Percentiles rank a stretch among this genome's conserved stretches.
These are phyloP conservation scores for Marronus borbonicus DNA, from an alignment of 2,888 invertebrate species.

Conservation along the genomic window DNA sequence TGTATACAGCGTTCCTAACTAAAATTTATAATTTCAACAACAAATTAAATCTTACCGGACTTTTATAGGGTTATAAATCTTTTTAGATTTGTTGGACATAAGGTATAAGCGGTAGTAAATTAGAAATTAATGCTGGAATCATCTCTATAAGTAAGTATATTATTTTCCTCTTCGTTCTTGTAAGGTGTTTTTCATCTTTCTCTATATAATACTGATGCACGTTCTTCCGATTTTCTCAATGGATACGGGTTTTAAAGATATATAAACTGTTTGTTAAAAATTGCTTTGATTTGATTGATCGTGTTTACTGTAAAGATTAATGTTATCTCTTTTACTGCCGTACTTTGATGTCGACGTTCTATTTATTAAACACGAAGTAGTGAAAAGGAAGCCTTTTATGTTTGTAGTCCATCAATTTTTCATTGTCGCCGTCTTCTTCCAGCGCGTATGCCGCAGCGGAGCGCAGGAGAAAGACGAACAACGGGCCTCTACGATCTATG, in stretches of 20 bases:
- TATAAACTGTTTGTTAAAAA: constrained; percentile 47
- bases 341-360: constrained; percentile 52
- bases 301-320: constrained; percentile 52
- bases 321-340: constrained; percentile 48
- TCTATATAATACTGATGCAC: not conserved
- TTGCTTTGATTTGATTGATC: constrained; percentile 51
- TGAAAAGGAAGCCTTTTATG: constrained; percentile 52
- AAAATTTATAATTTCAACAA: constrained; percentile 45
- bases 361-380: constrained; percentile 52
- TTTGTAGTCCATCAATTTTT: constrained; percentile 51
- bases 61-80: constrained; percentile 43
- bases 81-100: constrained; percentile 30
- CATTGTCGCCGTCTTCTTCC: constrained; percentile 28
- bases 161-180: constrained; percentile 22
- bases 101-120: constrained; percentile 26
- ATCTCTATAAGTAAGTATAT: constrained; percentile 29
- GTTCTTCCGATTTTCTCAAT: constrained; percentile 7
- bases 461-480: not conserved
- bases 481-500: not conserved
- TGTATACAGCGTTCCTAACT: constrained; percentile 13
- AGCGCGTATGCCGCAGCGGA: not conserved
- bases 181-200: constrained; percentile 22
- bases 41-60: constrained; percentile 38
- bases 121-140: constrained; percentile 35
- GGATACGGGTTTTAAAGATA: constrained; percentile 16